Evolutionary conservation across 2,797 vertebrate species (phyloP), one percentile per base, ranked within the genome.

Genomic region (Aulostomus chinensis): DNA sequence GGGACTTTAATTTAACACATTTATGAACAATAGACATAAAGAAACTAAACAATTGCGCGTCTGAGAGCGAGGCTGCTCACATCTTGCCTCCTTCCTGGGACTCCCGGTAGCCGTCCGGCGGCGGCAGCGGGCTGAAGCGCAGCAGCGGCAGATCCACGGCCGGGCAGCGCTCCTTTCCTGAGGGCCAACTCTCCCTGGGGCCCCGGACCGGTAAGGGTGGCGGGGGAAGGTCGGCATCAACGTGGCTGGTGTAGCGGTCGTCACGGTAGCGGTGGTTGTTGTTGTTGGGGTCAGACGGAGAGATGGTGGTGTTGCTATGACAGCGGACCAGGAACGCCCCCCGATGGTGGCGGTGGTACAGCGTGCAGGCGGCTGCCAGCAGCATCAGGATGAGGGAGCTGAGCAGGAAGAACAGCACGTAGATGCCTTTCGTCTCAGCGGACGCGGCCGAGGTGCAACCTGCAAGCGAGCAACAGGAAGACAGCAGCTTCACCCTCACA

Each of bases 371-470:
- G 0, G 41, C 63, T 9, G 16, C 50, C 69, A 91, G 53, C 66
- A 89, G 68, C 15, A 71, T 20, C 29, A 85, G 12, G 24, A 91
- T 21, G 18, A 92, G 73, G 3, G 62, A 47, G 47, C 83, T 74
- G 50, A 93, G 87, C 76, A 93, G 72, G 79, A 89, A 86, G 66
- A 90, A 89, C 2, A 88, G 50, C 17, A 76, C 65, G 58, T 88
- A 92, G 11, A 90, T 70, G 2, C 59, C 85, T 63, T 76, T 68
- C 0, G 88, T 68, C 30, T 74, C 83, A 0, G 84, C 56, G 0
- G 78, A 70, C 2, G 31, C 21, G 0, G 24, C 38, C 0, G 55
- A 39, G 32, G 31, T 16, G 43, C 78, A 87, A 2, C 62, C 88
- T 87, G 74, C 7, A 29, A 15, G 11, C 1, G 37, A 2, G 66